Base-by-base conservation (phyloP, 2,113 vertebrate species). In the Zapornia atra region DNA sequence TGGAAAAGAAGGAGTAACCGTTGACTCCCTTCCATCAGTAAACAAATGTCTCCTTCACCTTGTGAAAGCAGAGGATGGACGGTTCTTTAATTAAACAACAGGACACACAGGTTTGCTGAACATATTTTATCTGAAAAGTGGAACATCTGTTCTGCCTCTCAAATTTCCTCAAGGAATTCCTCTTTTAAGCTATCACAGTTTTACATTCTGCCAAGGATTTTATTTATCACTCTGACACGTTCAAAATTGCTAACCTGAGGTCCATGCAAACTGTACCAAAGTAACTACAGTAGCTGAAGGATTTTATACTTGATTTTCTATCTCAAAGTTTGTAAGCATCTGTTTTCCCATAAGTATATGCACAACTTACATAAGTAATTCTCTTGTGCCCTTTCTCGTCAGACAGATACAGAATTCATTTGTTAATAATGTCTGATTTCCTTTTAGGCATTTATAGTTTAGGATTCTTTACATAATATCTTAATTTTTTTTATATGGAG, bases 141-240 rank as follows among this genome's bases (percentile, higher is more conserved):
- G 36, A 92, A 93, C 95, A 94, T 84, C 88, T 91, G 86, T 87
- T 96, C 84, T 86, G 38, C 57, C 61, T 90, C 70, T 90, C 48
- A 86, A 79, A 88, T 85, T 92, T 96, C 92, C 89, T 93, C 61
- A 92, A 83, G 94, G 96, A 96, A 90, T 96, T 83, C 38, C 42
- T 94, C 69, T 86, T 96, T 73, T 65, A 86, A 92, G 28, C 14
- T 71, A 86, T 69, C 70, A 85, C 31, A 75, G 46, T 71, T 91
- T 92, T 89, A 78, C 25, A 53, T 94, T 80, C 60, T 90, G 66
- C 73, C 53, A 76, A 81, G 33, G 68, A 88, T 92, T 95, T 90
- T 95, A 78, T 97, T 91, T 96, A 92, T 92, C 57, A 81, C 33
- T 81, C 77, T 70, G 72, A 79, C 60, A 88, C 0, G 0, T 82